Evolutionary conservation across 1,140 invertebrate species (phyloP), one percentile per base, ranked within the genome.

Genomic region (Penaeus indicus): DNA sequence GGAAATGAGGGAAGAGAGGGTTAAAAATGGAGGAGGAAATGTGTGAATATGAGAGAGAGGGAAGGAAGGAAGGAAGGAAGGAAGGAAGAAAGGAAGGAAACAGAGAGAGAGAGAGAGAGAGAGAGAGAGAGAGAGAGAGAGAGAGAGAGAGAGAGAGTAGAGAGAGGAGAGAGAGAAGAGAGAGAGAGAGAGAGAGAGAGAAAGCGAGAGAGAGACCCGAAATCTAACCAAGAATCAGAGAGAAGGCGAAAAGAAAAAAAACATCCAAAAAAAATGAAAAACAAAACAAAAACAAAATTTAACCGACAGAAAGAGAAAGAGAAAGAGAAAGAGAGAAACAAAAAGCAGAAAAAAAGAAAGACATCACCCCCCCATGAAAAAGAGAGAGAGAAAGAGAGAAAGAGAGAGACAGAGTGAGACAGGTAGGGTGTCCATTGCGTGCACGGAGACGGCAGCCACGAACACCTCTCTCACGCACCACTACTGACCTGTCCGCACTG

Each of bases 331-430:
- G 13, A 38, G 27, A 18, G 69, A 75, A 13, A 38, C 25, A 38
- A 21, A 38, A 75, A 75, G 25, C 8, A 5, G 4, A 69, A 3
- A 69, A 27, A 10, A 25, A 25, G 8, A 27, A 69, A 22, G 67
- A 27, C 67, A 69, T 13, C 67, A 18, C 22, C 8, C 67, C 4
- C 21, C 19, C 2, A 69, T 25, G 38, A 25, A 4, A 75, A 38
- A n/a, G n/a, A 27, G 61, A 38, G 27, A 83, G 61, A 47, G 42
- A 84, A 38, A 84, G 42, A 47, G 47, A 54, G 83, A 54, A 64
- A 84, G 67, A 54, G 47, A 54, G 64, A 25, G 67, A 69, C 25
- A 84, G 62, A 67, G 42, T 22, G 22, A 72, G 82, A 84, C 62
- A 67, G 62, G 42, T 22, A 47, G 63, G 62, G 54, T n/a, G 80